These are phyloP conservation scores for Leptodirus hochenwartii DNA, from an alignment of 2,888 invertebrate genomes.

Conservation along the genomic window DNA sequence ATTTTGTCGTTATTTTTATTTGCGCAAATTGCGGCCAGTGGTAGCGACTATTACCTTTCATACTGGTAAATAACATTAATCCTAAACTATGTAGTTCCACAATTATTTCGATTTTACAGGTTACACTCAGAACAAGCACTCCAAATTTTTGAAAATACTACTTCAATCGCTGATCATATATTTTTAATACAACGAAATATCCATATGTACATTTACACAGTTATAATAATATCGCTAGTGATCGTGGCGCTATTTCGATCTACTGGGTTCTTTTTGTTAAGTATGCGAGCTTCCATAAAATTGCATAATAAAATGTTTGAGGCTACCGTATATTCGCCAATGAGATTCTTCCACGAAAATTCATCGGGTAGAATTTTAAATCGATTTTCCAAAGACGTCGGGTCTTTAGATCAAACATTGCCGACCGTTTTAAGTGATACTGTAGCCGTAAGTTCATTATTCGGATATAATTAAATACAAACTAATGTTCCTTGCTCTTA, in stretches of 20 bases:
- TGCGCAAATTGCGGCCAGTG: conserved; percentile 54
- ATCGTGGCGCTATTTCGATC: conserved; percentile 28
- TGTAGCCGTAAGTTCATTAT: conserved; percentile 10
- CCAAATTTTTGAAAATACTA: conserved; percentile 4
- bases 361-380: conserved; percentile 45
- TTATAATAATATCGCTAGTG: conserved; percentile 24
- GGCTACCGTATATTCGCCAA: conserved; percentile 41
- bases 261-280: conserved; percentile 30
- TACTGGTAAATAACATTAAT: conserved; percentile 38
- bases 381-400: conserved; percentile 56
- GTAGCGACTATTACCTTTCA: conserved; percentile 63
- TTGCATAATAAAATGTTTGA: conserved; percentile 35
- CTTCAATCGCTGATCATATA: not conserved
- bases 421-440: conserved; percentile 39
- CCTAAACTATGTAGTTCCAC: not conserved
- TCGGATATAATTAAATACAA: conserved; percentile 7
- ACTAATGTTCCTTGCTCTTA: conserved; percentile 22
- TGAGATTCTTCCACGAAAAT: conserved; percentile 52
- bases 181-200: conserved; percentile 13
- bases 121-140: conserved; percentile 11
- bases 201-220: conserved; percentile 23
- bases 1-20: conserved; percentile 39
- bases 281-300: conserved; percentile 33
- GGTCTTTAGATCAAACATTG: conserved; percentile 36
- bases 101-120: conserved; percentile 10